Conservation (phyloP, 2,113 vertebrate species). For the Dicrurus megarhynchus region DNA sequence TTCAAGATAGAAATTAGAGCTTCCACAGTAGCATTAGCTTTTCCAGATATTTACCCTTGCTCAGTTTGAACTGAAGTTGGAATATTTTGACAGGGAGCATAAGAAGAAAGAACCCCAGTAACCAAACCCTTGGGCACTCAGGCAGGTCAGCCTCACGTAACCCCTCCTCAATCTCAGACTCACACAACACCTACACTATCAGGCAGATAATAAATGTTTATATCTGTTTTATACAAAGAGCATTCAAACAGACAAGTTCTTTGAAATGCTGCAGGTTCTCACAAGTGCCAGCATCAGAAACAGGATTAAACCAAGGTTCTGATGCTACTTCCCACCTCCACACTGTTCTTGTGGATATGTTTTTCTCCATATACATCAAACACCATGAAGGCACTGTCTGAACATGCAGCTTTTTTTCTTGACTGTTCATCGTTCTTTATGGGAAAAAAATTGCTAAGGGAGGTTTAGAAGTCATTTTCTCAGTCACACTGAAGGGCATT, state of each 20-base stretch:
- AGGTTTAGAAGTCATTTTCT: neutral
- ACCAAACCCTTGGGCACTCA: neutral
- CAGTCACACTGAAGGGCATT: neutral
- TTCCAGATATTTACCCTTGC: neutral
- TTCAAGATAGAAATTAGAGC: constrained; percentile 3
- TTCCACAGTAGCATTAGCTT: neutral
- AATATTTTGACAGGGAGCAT: neutral
- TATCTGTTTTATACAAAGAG: neutral
- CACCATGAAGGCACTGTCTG: neutral
- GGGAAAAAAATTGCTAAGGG: neutral
- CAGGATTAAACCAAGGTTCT: neutral
- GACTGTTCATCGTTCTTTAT: neutral
- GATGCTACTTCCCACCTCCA: neutral
- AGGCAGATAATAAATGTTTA: neutral
- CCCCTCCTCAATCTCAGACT: neutral
- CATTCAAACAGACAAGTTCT: neutral
- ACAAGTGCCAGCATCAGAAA: neutral
- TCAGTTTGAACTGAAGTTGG: neutral
- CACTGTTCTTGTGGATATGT: neutral
- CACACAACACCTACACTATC: neutral
- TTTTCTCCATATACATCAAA: neutral
- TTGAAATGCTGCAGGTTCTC: neutral
- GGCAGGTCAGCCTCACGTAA: neutral
- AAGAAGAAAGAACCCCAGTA: neutral
- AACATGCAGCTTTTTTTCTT: neutral